Conservation (phyloP, 2,888 invertebrate genomes). For the Tinea semifulvella region DNA sequence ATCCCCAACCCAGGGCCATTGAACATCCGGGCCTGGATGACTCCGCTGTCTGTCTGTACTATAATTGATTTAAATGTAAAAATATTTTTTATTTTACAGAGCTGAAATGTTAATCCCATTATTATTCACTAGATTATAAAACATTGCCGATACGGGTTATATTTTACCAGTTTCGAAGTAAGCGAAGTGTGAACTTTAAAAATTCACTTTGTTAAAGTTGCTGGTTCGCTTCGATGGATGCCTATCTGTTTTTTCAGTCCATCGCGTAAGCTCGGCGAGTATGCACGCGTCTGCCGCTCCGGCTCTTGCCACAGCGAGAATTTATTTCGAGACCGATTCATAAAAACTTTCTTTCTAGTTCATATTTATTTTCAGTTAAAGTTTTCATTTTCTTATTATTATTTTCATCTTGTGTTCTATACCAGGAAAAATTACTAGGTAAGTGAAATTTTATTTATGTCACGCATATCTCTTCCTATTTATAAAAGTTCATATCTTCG, state of each 20-base stretch:
- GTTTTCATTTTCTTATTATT: conserved; percentile 7
- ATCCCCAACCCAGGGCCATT: no score
- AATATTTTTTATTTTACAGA: no score
- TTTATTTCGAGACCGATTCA: conserved; percentile 1
- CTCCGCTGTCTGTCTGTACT: no score
- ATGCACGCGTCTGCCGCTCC: background rate
- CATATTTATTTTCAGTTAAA: background rate
- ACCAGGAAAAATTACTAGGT: background rate
- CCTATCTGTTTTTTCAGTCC: background rate
- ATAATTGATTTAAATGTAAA: no score
- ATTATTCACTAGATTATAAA: no score
- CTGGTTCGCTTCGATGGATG: background rate
- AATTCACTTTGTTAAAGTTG: background rate
- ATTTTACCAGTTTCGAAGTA: no score
- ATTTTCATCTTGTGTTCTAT: conserved; percentile 5
- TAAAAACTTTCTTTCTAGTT: background rate
- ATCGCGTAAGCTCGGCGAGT: background rate
- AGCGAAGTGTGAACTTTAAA: no score
- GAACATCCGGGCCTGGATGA: no score
- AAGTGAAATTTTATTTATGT: background rate
- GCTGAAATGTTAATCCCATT: no score
- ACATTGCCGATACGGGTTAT: no score
- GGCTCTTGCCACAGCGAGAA: background rate
- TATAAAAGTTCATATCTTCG: no score
- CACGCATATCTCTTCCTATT: no score